These are phyloP conservation scores for Pachydiplax longipennis DNA, from an alignment of 2,888 invertebrate genomes.

Conservation along the genomic window DNA sequence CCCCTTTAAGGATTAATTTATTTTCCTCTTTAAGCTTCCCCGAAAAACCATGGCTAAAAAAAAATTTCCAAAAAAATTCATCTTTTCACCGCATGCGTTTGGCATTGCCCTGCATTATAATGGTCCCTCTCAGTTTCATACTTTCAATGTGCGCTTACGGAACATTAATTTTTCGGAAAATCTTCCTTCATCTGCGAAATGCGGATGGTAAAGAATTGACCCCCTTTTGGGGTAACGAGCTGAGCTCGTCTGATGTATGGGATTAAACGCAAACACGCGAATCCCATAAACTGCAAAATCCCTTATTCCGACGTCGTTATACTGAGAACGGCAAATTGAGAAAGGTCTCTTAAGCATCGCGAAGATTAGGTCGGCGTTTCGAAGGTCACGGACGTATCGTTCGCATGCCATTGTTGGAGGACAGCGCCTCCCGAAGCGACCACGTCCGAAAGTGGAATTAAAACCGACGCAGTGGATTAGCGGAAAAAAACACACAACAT, in stretches of 20 bases:
- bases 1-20: background rate
- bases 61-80: background rate
- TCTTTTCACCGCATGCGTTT: background rate
- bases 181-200: too few species aligned
- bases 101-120: too few species aligned
- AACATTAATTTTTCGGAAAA: too few species aligned
- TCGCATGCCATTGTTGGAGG: background rate
- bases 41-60: background rate
- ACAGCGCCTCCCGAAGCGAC: background rate
- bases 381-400: background rate
- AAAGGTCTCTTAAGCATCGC: background rate
- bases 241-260: too few species aligned
- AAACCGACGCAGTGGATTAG: background rate
- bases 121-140: too few species aligned
- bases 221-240: too few species aligned
- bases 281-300: background rate
- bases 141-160: too few species aligned
- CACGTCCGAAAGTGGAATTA: background rate
- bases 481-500: background rate
- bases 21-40: background rate
- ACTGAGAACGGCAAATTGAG: background rate
- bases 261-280: background rate
- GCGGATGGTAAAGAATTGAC: too few species aligned
- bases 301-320: background rate
- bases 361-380: background rate